Evolutionary conservation across 1,140 invertebrate genomes (phyloP).

Genomic region (Ostrea edulis): DNA sequence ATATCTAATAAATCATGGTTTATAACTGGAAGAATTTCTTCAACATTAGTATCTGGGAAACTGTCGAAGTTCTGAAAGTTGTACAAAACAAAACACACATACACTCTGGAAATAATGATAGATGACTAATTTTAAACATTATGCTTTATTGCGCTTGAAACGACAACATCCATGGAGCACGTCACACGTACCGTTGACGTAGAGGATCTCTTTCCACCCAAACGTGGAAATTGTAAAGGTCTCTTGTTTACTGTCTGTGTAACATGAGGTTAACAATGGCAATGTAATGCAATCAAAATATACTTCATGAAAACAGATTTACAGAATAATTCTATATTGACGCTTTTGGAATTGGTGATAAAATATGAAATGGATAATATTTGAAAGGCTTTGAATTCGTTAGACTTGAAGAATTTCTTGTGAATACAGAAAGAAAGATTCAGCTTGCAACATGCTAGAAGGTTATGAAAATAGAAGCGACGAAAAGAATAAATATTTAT

Average conservation of each 20-base stretch:
- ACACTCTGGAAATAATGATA: background rate
- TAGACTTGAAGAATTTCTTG: background rate
- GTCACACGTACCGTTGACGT: background rate
- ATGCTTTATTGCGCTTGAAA: background rate
- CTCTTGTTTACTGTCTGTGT: constrained; percentile 24
- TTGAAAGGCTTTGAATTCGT: background rate
- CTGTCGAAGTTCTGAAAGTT: constrained; percentile 24
- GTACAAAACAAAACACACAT: constrained; percentile 25
- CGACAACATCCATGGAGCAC: background rate
- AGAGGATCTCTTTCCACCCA: constrained; percentile 22
- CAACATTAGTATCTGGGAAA: background rate
- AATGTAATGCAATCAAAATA: background rate
- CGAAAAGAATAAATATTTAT: background rate
- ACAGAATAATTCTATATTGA: background rate
- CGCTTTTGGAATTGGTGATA: background rate
- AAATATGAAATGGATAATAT: background rate
- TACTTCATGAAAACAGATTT: background rate
- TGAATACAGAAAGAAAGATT: background rate
- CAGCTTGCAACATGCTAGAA: background rate
- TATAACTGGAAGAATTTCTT: constrained; percentile 20
- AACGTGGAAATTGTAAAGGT: constrained; percentile 32
- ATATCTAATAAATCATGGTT: constrained; percentile 18
- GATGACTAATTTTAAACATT: background rate
- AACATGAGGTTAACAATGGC: constrained; percentile 21
- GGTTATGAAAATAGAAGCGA: background rate